Base-by-base conservation (phyloP, 2,888 invertebrate species). In the Carcina quercana region DNA sequence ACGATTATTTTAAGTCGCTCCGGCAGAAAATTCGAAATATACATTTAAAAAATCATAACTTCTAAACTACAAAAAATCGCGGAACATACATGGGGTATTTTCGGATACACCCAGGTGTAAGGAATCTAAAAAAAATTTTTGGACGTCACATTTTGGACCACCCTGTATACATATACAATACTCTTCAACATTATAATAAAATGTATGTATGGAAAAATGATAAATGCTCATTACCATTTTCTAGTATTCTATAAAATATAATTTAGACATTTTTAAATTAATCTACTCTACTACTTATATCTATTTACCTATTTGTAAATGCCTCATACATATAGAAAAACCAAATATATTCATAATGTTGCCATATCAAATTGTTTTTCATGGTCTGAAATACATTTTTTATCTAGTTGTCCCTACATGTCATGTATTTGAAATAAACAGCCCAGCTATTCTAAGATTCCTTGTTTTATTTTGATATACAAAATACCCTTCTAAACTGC, bases 341-440 rank as follows among this genome's bases (percentile, higher is more conserved):
- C 49, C 59, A 36, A 52, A 52, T 62, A 64, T 67, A 67, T 71
- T 66, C 56, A 59, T 66, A 65, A 65, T 75, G 67, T 74, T 78
- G 67, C 66, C 76, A 78, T 79, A 80, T 79, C 75, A 75, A 68
- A 71, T 24, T 74, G 67, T 72, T 78, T 75, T 74, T 74, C 67
- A 66, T 73, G 70, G 65, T 76, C 69, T 71, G 72, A 63, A 69
- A 61, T 63, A 63, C 64, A 71, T 74, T 25, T 57, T 76, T 78
- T 75, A 76, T 73, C 71, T 74, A 75, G 73, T 73, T 78, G 70
- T 75, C 71, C 73, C 61, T 62, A 50, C 67, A 65, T 64, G 11
- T 8, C n/a, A 25, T 29, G 65, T 76, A 72, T 69, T 78, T 71
- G 45, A 70, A 80, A 73, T 80, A 82, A 74, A 82, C 58, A 59